A percentile compares a stretch with the other conserved stretches of the same genome.
phyloP scores from a whole-genome alignment of 2,888 invertebrate genomes.

The Thecophora atra region DNA sequence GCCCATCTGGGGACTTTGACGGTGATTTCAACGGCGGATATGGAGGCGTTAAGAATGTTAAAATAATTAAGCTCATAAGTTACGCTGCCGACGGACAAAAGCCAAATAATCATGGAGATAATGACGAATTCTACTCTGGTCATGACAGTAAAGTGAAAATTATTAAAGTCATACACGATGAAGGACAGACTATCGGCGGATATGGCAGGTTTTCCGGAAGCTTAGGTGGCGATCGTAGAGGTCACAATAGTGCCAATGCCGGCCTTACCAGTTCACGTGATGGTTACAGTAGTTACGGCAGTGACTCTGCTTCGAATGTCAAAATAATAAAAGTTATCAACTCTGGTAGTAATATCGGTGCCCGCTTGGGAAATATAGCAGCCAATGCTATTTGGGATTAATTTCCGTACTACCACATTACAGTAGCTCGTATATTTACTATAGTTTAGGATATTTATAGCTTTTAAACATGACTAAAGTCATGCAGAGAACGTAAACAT shows the following conservation, averaged over 20 bases:
- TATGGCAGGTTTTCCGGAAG: slow-evolving; percentile 41
- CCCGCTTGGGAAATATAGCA: neutral
- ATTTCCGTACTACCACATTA: neutral
- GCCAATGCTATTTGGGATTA: neutral
- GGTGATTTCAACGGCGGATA: slow-evolving; percentile 32
- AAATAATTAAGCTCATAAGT: slow-evolving; percentile 44
- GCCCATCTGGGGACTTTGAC: slow-evolving; percentile 32
- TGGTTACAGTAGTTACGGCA: slow-evolving; percentile 33
- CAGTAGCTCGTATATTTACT: neutral
- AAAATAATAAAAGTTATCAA: neutral
- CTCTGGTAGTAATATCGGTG: neutral
- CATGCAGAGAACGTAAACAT: too few relatives aligned
- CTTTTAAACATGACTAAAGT: too few relatives aligned
- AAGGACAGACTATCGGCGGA: too few relatives aligned
- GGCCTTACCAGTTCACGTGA: slow-evolving; percentile 11
- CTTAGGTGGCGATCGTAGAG: slow-evolving; percentile 28
- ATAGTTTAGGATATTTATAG: too few relatives aligned
- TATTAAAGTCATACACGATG: slow-evolving; percentile 35
- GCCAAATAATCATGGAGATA: slow-evolving; percentile 38
- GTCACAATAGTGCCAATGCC: slow-evolving; percentile 19
- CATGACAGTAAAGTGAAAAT: slow-evolving; percentile 32
- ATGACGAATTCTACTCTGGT: slow-evolving; percentile 35
- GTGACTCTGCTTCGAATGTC: slow-evolving; percentile 10
- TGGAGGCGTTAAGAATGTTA: slow-evolving; percentile 31
- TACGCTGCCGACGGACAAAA: neutral